Evolutionary conservation across 1,140 invertebrate genomes (phyloP).

Genomic region (Dendrolimus kikuchii): DNA sequence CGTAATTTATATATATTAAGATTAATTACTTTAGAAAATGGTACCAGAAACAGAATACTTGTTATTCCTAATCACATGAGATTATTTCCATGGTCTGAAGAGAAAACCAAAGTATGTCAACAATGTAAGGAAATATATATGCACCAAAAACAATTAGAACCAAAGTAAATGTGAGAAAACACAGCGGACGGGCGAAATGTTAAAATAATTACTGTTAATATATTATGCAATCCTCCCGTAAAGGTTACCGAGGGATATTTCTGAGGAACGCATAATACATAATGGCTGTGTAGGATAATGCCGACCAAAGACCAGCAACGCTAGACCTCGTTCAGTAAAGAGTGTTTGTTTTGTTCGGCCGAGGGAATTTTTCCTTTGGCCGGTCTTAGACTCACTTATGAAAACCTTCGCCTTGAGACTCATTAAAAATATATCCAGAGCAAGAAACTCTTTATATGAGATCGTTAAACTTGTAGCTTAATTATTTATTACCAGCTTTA

Average conservation of each 20-base stretch:
- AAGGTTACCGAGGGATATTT: slow-evolving; percentile 30
- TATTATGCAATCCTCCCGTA: slow-evolving; percentile 52
- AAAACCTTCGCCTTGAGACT: slow-evolving; percentile 11
- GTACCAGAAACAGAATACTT: too few species aligned
- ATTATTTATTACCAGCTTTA: slow-evolving; percentile 23
- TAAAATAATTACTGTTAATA: slow-evolving; percentile 61
- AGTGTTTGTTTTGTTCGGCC: slow-evolving; percentile 10
- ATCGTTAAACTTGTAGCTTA: slow-evolving; percentile 21
- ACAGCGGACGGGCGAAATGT: slow-evolving; percentile 31
- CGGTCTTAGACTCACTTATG: slow-evolving; percentile 9
- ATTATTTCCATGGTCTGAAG: too few species aligned
- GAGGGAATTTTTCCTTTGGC: slow-evolving; percentile 12
- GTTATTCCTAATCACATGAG: too few species aligned
- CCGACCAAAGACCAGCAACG: slow-evolving; percentile 8
- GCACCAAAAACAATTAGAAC: slow-evolving; percentile 28
- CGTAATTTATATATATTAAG: too few species aligned
- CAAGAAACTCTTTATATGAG: slow-evolving; percentile 10
- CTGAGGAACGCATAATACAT: slow-evolving; percentile 32
- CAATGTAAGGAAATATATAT: too few species aligned
- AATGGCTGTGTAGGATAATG: slow-evolving; percentile 19
- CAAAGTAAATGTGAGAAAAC: slow-evolving; percentile 17
- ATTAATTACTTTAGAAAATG: too few species aligned
- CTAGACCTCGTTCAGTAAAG: slow-evolving; percentile 6
- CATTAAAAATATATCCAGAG: slow-evolving; percentile 14
- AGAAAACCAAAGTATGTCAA: too few species aligned